These are phyloP conservation scores for Falco berigora DNA, from an alignment of 2,797 vertebrate genomes.

Conservation along the genomic window DNA sequence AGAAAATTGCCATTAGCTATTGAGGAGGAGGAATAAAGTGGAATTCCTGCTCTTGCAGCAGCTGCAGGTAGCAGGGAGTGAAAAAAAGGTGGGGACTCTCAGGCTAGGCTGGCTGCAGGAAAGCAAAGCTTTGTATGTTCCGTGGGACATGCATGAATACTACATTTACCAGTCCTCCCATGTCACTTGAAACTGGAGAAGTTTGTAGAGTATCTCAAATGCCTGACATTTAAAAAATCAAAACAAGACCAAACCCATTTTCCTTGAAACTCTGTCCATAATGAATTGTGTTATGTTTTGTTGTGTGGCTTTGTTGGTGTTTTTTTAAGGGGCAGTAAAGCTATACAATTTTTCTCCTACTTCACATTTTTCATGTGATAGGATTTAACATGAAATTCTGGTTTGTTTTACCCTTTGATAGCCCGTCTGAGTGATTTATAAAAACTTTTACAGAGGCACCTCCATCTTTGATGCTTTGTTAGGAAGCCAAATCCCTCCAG, in stretches of 20 bases:
- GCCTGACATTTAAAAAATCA: not conserved
- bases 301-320: not conserved
- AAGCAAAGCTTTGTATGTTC: not conserved
- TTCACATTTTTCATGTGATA: not conserved
- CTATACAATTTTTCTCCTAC: not conserved
- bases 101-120: not conserved
- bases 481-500: constrained; percentile 72
- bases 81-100: not conserved
- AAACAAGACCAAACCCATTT: not conserved
- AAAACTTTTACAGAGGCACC: constrained; percentile 54
- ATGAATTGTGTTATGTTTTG: not conserved
- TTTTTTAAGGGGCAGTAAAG: not conserved
- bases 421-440: constrained; percentile 57
- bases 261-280: not conserved
- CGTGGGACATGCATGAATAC: not conserved
- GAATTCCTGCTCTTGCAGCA: not conserved
- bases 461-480: constrained; percentile 70
- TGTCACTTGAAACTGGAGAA: not conserved
- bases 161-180: not conserved
- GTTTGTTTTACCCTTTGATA: constrained; percentile 44
- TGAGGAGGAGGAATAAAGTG: not conserved
- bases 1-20: not conserved
- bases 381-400: constrained; percentile 9
- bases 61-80: not conserved
- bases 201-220: not conserved